Conservation (phyloP, 2,888 invertebrate genomes). For the Lutraria lutraria region DNA sequence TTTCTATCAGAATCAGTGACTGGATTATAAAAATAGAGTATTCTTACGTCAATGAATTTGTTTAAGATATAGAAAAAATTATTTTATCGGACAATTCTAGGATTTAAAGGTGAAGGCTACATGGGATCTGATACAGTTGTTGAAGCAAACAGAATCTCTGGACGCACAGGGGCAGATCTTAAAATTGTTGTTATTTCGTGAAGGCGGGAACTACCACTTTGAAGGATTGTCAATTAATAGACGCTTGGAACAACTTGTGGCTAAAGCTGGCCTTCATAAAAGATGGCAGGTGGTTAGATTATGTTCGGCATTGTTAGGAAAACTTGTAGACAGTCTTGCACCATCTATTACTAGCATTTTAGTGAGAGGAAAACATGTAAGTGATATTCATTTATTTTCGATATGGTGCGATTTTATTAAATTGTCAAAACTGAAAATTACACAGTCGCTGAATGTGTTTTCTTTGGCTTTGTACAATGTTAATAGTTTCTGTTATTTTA, state of each 20-base stretch:
- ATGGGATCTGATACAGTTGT: conserved; percentile 91
- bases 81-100: too few relatives aligned
- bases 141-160: conserved; percentile 91
- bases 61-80: too few relatives aligned
- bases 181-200: conserved; percentile 93
- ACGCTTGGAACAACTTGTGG: conserved; percentile 87
- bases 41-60: too few relatives aligned
- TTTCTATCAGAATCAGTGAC: too few relatives aligned
- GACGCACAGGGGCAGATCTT: conserved; percentile 94
- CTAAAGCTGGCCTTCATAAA: conserved; percentile 84
- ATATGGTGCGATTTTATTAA: too few relatives aligned
- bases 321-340: conserved; percentile 98
- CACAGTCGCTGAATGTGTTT: too few relatives aligned
- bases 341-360: conserved; percentile 99
- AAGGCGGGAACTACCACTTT: conserved; percentile 93
- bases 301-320: conserved; percentile 96
- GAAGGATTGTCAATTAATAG: conserved; percentile 87
- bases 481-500: too few relatives aligned
- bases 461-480: too few relatives aligned
- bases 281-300: conserved; percentile 94
- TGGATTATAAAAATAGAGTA: too few relatives aligned
- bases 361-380: conserved; percentile 98
- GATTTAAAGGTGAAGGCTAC: conserved; percentile 90
- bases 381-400: conserved; percentile 41
- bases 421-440: too few relatives aligned